phyloP scores from a whole-genome alignment of 2,113 vertebrate genomes.

The Gobio gobio region DNA sequence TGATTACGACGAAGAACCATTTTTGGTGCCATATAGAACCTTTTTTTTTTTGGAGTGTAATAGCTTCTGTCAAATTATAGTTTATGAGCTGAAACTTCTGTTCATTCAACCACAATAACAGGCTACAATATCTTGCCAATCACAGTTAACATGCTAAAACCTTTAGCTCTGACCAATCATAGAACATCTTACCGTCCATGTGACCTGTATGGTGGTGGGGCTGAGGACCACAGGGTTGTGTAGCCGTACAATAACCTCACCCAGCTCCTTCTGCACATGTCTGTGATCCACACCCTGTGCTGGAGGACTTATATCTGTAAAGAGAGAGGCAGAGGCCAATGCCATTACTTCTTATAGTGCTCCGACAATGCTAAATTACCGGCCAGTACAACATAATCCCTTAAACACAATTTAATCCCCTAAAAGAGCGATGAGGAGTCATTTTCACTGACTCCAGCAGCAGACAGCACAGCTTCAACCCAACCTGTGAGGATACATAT shows the following conservation, averaged over 20 bases:
- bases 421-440: constrained; percentile 6
- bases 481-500: constrained; percentile 47
- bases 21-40: too few species aligned
- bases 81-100: neutral
- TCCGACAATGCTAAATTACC: constrained; percentile 17
- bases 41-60: neutral
- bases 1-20: too few species aligned
- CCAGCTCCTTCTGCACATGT: constrained; percentile 97
- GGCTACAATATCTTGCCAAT: neutral
- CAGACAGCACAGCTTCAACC: constrained; percentile 28
- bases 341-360: neutral
- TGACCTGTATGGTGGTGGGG: constrained; percentile 93
- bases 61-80: neutral
- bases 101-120: neutral
- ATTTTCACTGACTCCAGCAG: constrained; percentile 6
- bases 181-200: constrained; percentile 88
- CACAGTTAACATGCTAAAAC: neutral
- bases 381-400: constrained; percentile 17
- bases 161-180: constrained; percentile 15
- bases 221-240: constrained; percentile 93
- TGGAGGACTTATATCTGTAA: constrained; percentile 94
- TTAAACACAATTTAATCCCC: constrained; percentile 34
- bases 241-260: constrained; percentile 92
- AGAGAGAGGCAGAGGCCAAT: constrained; percentile 18
- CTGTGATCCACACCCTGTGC: constrained; percentile 97